Percentiles rank a stretch among this genome's conserved stretches.
Conservation (phyloP, 2,113 vertebrate genomes). For the Tretioscincus oriximinensis region DNA sequence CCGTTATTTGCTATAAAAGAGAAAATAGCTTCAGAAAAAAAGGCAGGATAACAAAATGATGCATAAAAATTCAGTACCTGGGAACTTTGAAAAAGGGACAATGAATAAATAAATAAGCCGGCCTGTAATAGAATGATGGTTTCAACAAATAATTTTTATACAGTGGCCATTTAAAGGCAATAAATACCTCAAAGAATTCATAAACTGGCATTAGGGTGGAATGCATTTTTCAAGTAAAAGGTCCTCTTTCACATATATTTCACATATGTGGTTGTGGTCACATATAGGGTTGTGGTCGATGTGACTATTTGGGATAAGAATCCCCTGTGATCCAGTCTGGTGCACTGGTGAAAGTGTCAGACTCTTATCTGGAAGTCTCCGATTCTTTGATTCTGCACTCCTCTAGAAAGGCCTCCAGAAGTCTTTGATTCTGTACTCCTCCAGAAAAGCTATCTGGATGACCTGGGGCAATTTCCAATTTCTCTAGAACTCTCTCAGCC, state of each 20-base stretch:
- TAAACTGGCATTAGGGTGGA: slow-evolving; percentile 36
- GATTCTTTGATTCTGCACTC: too few relatives aligned
- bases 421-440: too few relatives aligned
- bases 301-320: slow-evolving; percentile 15
- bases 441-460: too few relatives aligned
- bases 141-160: slow-evolving; percentile 53
- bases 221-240: slow-evolving; percentile 38
- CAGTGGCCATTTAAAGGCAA: slow-evolving; percentile 49
- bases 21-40: slow-evolving; percentile 47
- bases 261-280: too few relatives aligned
- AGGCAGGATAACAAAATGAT: slow-evolving; percentile 10
- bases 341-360: too few relatives aligned
- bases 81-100: background rate
- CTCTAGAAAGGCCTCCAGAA: too few relatives aligned
- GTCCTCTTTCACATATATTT: slow-evolving; percentile 36
- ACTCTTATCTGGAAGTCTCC: too few relatives aligned
- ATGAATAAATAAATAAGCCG: slow-evolving; percentile 35
- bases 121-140: slow-evolving; percentile 15
- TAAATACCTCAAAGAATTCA: slow-evolving; percentile 48
- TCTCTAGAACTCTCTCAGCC: too few relatives aligned
- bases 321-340: background rate
- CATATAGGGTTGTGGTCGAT: slow-evolving; percentile 25
- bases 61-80: background rate
- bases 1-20: slow-evolving; percentile 67
- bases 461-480: too few relatives aligned